These are phyloP conservation scores for Heliconius aoede DNA, from an alignment of 2,888 invertebrate genomes.

Conservation along the genomic window DNA sequence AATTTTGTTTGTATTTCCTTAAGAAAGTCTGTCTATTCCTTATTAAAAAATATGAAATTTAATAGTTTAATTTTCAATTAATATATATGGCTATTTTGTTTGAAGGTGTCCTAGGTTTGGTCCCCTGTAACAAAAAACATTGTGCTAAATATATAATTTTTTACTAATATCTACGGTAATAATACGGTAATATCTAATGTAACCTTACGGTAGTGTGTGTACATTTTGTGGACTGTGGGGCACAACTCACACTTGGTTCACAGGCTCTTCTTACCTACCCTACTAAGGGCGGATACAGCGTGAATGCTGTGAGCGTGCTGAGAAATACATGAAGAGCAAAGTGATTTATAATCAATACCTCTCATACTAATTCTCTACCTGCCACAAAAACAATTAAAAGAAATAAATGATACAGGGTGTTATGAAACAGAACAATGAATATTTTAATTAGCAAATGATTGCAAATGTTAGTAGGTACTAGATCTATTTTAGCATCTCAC, in stretches of 20 bases:
- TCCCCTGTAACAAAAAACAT: constrained; percentile 73
- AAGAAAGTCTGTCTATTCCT: constrained; percentile 25
- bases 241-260: too few relatives aligned
- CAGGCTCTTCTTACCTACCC: too few relatives aligned
- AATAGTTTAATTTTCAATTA: neutral
- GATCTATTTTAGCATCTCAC: constrained; percentile 32
- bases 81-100: constrained; percentile 4
- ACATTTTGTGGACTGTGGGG: too few relatives aligned
- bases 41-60: constrained; percentile 10
- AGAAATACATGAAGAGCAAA: too few relatives aligned
- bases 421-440: neutral
- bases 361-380: too few relatives aligned
- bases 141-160: neutral
- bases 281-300: too few relatives aligned
- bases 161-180: too few relatives aligned
- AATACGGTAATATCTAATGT: too few relatives aligned
- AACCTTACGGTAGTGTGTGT: neutral
- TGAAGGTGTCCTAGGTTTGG: constrained; percentile 57
- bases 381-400: too few relatives aligned
- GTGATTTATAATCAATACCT: too few relatives aligned
- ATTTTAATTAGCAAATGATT: constrained; percentile 21
- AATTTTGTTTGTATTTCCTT: constrained; percentile 16
- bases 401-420: neutral
- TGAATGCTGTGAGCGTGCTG: too few relatives aligned
- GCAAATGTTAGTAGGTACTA: constrained; percentile 13